These are phyloP conservation scores for Coleophora flavipennella DNA, from an alignment of 2,888 invertebrate species.

Conservation along the genomic window DNA sequence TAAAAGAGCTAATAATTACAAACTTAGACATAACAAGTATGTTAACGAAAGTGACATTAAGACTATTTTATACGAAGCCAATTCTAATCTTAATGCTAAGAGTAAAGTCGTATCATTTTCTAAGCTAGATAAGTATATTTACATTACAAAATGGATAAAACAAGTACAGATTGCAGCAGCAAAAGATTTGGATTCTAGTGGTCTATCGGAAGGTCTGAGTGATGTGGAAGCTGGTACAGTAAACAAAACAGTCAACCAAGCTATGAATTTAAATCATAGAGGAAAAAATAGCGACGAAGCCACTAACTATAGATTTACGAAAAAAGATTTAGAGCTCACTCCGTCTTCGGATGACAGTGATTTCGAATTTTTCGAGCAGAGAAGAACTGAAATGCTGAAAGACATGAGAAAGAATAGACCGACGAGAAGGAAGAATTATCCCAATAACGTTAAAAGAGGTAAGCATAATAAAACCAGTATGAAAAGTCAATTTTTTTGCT, in stretches of 20 bases:
- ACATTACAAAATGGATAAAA: conserved; percentile 41
- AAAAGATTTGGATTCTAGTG: conserved; percentile 20
- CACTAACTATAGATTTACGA: conserved; percentile 25
- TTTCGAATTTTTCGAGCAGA: conserved; percentile 26
- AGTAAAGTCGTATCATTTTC: conserved; percentile 31
- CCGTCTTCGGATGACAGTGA: conserved; percentile 50
- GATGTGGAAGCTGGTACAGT: conserved; percentile 23
- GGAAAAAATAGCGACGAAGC: conserved; percentile 12
- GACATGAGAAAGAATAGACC: conserved; percentile 48
- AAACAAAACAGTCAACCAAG: conserved; percentile 24
- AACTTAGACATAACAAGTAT: conserved; percentile 28
- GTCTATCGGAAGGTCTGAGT: conserved; percentile 28
- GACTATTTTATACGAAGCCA: conserved; percentile 29
- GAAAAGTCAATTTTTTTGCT: no score
- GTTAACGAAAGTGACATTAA: conserved; percentile 29
- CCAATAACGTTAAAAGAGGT: conserved; percentile 11
- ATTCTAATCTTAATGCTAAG: conserved; percentile 31
- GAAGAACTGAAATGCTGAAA: conserved; percentile 34
- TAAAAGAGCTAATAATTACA: conserved; percentile 21
- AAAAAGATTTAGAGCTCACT: conserved; percentile 45
- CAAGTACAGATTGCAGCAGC: conserved; percentile 3
- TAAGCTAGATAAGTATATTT: conserved; percentile 16
- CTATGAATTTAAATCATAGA: conserved; percentile 15
- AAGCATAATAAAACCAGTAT: not conserved
- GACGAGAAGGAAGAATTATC: conserved; percentile 43